Evolutionary conservation across 1,140 invertebrate genomes (phyloP), one percentile per base, ranked within the genome.

Genomic region (Zelostemma sp.): DNA sequence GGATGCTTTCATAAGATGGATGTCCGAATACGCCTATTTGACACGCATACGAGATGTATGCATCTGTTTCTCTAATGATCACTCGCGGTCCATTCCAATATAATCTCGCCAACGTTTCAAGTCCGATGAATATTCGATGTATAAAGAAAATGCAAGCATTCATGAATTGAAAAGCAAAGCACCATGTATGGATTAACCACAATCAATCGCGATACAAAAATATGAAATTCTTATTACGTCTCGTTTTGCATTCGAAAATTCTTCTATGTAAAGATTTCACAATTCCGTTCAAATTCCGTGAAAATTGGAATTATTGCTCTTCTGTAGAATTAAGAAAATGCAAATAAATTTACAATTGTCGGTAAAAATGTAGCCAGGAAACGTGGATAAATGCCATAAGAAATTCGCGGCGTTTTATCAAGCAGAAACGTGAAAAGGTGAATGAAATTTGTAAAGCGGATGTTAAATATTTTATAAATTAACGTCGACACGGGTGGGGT

Each of bases 1-100:
- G 41, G 19, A 54, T 45, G 62, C 60, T 62, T 65, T 25, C 61
- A 65, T 65, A 70, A 70, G 68, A 70, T 70, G 57, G 53, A 70
- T 65, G 68, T 57, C 60, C 61, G 61, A 56, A 45, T 49, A 61
- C 43, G 62, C 53, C 57, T 60, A 70, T 57, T 63, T 51, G 53
- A 59, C 55, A 54, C 25, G 54, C 31, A 54, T 8, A 41, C n/a
- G 18, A 62, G 64, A 70, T 70, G 65, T 70, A 70, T 70, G 68
- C 53, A 62, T 70, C 51, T 64, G 33, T 47, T 61, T 28, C 46
- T 56, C 51, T 53, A 61, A 70, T 70, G 51, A 70, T 65, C 53
- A 51, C 33, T 51, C 56, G 43, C 19, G 28, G 60, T 60, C 59
- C 56, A 64, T 55, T 69, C 62, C 41, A 54, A 43, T 11, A 14